Percentiles rank a stretch among this genome's conserved stretches.
Evolutionary conservation across 2,113 vertebrate genomes (phyloP).

Genomic region (Myotis lucifugus): DNA sequence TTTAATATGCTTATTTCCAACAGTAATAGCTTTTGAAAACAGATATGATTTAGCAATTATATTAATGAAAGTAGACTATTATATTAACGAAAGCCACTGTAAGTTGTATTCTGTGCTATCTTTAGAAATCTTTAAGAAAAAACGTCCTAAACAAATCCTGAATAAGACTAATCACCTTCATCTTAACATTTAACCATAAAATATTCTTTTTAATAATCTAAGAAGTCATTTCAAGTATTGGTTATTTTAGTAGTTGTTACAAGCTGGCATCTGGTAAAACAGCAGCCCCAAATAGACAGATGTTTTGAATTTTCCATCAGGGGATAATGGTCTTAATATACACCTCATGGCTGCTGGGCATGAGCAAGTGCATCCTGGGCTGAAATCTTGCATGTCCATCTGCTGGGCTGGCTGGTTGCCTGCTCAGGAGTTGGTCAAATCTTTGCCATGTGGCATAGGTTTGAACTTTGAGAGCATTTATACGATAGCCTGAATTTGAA

Average conservation of each 20-base stretch:
- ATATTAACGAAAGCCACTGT: neutral
- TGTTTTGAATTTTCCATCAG: conserved; percentile 72
- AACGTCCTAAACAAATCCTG: neutral
- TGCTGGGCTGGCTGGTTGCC: conserved; percentile 77
- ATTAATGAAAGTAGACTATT: neutral
- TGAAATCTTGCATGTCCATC: conserved; percentile 69
- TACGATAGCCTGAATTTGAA: conserved; percentile 52
- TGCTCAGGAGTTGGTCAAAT: conserved; percentile 71
- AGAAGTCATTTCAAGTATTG: conserved; percentile 27
- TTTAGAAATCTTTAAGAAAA: neutral
- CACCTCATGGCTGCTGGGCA: conserved; percentile 65
- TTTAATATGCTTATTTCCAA: neutral
- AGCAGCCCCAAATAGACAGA: conserved; percentile 67
- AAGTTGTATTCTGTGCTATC: neutral
- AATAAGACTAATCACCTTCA: neutral
- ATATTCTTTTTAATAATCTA: neutral
- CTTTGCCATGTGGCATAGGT: conserved; percentile 65
- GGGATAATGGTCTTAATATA: conserved; percentile 74
- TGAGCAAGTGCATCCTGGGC: conserved; percentile 50
- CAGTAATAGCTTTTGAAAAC: neutral
- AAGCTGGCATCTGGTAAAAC: conserved; percentile 57
- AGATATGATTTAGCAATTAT: neutral
- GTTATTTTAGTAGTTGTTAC: conserved; percentile 40
- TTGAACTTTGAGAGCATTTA: conserved; percentile 48
- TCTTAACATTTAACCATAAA: neutral